Percentiles rank a stretch among this genome's conserved stretches.
phyloP scores from a whole-genome alignment of 2,888 invertebrate genomes.

The Alentia gelatinosa region DNA sequence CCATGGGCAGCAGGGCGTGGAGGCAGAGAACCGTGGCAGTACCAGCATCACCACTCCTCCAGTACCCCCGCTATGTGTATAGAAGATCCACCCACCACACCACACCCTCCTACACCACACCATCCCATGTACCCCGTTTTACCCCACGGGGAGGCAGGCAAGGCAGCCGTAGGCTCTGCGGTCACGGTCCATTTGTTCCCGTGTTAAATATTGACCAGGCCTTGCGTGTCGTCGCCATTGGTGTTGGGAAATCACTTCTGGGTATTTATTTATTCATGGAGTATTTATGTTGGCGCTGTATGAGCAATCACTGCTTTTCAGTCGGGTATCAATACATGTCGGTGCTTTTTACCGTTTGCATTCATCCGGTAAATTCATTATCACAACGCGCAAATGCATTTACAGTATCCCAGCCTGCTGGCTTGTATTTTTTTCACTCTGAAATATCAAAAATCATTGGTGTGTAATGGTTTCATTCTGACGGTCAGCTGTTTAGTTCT shows the following conservation, averaged over 20 bases:
- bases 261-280: background rate
- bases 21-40: background rate
- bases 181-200: slow-evolving; percentile 24
- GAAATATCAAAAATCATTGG: too few species aligned
- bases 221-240: background rate
- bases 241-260: background rate
- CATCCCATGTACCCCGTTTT: background rate
- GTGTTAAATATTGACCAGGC: background rate
- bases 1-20: background rate
- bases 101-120: background rate
- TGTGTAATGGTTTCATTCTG: too few species aligned
- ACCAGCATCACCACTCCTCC: background rate
- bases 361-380: too few species aligned
- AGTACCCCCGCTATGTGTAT: background rate
- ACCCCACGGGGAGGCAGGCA: background rate
- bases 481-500: too few species aligned
- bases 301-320: slow-evolving; percentile 6
- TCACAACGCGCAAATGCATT: too few species aligned
- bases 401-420: too few species aligned
- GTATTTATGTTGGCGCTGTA: background rate
- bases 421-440: too few species aligned
- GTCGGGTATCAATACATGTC: background rate
- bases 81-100: background rate
- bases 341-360: too few species aligned
- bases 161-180: background rate